A percentile compares a stretch with the other conserved stretches of the same genome.
phyloP scores from a whole-genome alignment of 1,140 invertebrate species.

The Episyrphus balteatus region DNA sequence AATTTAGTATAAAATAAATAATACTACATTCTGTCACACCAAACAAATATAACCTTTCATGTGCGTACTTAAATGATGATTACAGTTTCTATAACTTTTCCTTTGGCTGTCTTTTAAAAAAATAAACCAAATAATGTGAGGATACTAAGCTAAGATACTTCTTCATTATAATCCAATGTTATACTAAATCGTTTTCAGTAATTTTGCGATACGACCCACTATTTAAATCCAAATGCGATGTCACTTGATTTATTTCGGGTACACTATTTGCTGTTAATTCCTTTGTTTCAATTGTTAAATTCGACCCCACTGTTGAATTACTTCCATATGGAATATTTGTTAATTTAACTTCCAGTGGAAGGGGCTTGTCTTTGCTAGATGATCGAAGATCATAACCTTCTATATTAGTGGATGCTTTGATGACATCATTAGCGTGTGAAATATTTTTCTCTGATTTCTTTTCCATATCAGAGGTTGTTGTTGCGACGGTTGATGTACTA shows the following conservation, averaged over 20 bases:
- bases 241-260: background rate
- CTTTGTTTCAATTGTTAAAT: background rate
- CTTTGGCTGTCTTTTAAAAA: too few relatives aligned
- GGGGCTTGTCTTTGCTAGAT: constrained; percentile 2
- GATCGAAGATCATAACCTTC: constrained; percentile 2
- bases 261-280: background rate
- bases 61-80: too few relatives aligned
- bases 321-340: background rate
- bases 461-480: constrained; percentile 5
- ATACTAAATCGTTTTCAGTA: constrained; percentile 5
- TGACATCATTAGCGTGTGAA: constrained; percentile 13
- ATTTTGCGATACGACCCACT: constrained; percentile 9
- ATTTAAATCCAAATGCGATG: background rate
- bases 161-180: background rate
- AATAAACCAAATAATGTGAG: too few relatives aligned
- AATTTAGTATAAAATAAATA: too few relatives aligned
- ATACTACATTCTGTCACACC: too few relatives aligned
- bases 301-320: background rate
- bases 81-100: too few relatives aligned
- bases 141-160: too few relatives aligned
- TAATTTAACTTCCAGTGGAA: constrained; percentile 8
- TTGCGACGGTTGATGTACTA: constrained; percentile 5
- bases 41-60: too few relatives aligned
- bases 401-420: background rate
- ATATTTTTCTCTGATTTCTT: constrained; percentile 22